Conservation (phyloP, 1,140 invertebrate genomes). For the Sitobion miscanthi region DNA sequence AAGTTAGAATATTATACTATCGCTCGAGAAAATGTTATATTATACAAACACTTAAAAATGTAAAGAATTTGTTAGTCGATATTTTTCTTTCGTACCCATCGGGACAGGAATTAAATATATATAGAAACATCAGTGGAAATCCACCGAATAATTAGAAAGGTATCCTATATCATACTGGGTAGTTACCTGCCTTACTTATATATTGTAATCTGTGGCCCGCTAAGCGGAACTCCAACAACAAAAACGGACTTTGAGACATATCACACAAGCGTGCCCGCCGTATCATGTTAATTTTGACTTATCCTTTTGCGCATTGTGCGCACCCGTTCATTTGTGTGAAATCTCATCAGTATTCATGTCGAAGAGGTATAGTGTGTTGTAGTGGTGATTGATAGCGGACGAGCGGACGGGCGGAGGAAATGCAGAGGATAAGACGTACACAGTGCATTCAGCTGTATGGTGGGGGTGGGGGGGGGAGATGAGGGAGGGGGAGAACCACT, state of each 20-base stretch:
- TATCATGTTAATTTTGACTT: conserved; percentile 19
- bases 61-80: too few species aligned
- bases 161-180: background rate
- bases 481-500: background rate
- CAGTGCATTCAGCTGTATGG: background rate
- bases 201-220: background rate
- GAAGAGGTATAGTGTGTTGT: background rate
- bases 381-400: conserved; percentile 23
- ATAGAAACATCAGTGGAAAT: background rate
- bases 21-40: too few species aligned
- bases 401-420: background rate
- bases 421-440: background rate
- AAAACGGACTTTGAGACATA: background rate
- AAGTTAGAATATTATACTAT: too few species aligned
- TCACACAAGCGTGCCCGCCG: background rate
- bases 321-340: conserved; percentile 36
- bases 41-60: too few species aligned
- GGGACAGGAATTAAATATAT: too few species aligned
- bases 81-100: too few species aligned
- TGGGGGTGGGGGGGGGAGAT: too few species aligned
- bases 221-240: background rate
- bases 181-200: background rate
- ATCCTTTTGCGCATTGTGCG: conserved; percentile 7
- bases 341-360: conserved; percentile 49
- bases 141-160: background rate